phyloP scores from a whole-genome alignment of 2,888 invertebrate genomes.

The Resseliella maxima region DNA sequence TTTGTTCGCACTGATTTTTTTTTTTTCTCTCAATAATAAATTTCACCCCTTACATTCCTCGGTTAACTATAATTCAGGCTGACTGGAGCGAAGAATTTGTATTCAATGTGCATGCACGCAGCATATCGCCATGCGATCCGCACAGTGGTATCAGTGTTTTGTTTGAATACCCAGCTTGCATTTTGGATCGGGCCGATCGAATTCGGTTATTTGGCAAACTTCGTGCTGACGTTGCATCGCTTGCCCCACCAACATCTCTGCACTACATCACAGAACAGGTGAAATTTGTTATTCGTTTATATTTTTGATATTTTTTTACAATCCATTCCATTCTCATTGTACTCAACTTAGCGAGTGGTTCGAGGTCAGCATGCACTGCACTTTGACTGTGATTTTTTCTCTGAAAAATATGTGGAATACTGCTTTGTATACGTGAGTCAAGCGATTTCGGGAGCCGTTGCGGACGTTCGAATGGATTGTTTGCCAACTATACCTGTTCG shows the following conservation, averaged over 20 bases:
- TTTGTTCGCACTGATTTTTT: background rate
- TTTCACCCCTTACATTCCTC: background rate
- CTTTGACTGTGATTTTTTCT: constrained; percentile 86
- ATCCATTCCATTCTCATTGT: background rate
- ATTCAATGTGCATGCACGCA: constrained; percentile 84
- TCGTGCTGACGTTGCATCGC: constrained; percentile 75
- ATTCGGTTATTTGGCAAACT: constrained; percentile 84
- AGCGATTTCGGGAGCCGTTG: constrained; percentile 85
- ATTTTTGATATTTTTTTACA: background rate
- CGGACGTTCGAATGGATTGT: constrained; percentile 86
- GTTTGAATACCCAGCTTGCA: constrained; percentile 87
- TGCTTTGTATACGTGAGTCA: constrained; percentile 90
- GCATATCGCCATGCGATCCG: constrained; percentile 85
- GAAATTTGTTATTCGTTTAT: constrained; percentile 65
- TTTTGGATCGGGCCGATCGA: constrained; percentile 79
- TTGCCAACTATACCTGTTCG: constrained; percentile 83
- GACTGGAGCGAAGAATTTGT: constrained; percentile 88
- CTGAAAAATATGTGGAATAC: constrained; percentile 85
- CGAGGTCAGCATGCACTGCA: constrained; percentile 80
- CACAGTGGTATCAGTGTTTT: constrained; percentile 79
- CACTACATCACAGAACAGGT: constrained; percentile 75
- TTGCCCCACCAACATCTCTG: constrained; percentile 73
- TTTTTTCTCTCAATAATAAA: background rate
- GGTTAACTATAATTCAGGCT: constrained; percentile 70
- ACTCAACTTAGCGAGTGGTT: constrained; percentile 60